Evolutionary conservation across 2,888 invertebrate species (phyloP).

Genomic region (Eilema depressum): DNA sequence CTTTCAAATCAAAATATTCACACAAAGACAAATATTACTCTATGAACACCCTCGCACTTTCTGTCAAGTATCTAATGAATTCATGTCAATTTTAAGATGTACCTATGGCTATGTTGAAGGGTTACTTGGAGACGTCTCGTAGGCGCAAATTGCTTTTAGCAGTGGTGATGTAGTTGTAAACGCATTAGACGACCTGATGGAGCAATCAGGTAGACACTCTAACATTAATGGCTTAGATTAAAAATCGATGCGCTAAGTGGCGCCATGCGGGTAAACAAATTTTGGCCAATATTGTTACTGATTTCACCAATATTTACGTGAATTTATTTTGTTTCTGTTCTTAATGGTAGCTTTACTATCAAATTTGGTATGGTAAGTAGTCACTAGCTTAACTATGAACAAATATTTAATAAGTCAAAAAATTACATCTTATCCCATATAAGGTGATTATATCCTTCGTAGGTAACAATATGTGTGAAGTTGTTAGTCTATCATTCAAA

Average conservation of each 20-base stretch:
- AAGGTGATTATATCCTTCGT: too few species aligned
- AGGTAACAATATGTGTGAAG: too few species aligned
- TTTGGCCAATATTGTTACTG: constrained; percentile 10
- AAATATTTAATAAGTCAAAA: too few species aligned
- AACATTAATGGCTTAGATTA: constrained; percentile 72
- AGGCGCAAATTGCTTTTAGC: constrained; percentile 73
- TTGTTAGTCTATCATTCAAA: too few species aligned
- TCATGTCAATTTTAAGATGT: constrained; percentile 43
- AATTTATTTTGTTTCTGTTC: background rate
- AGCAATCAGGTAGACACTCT: constrained; percentile 73
- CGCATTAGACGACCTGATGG: constrained; percentile 71
- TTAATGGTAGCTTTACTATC: too few species aligned
- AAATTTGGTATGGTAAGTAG: too few species aligned
- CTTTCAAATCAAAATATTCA: background rate
- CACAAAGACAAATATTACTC: background rate
- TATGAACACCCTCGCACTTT: background rate
- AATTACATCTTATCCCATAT: too few species aligned
- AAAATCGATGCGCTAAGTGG: constrained; percentile 67
- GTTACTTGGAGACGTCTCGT: constrained; percentile 59
- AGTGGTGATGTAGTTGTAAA: constrained; percentile 69
- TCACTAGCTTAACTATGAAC: too few species aligned
- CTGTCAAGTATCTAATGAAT: constrained; percentile 3
- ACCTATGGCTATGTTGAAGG: constrained; percentile 49
- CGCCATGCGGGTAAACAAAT: constrained; percentile 31
- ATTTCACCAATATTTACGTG: background rate